phyloP scores from a whole-genome alignment of 2,113 vertebrate genomes.

The Aegithalos caudatus region DNA sequence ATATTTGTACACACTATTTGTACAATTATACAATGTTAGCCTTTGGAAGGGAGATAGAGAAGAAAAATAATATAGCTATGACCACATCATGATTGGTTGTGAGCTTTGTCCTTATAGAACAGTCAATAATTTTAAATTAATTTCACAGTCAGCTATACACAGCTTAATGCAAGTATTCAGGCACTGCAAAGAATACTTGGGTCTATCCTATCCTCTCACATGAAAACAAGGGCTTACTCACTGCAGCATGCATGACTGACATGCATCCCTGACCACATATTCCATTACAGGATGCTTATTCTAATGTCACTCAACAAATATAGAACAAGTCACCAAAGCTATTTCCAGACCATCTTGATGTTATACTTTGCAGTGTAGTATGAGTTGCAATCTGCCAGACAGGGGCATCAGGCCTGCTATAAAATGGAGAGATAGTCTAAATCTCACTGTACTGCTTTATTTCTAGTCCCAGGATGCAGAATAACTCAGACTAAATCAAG shows the following conservation, averaged over 20 bases:
- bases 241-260: background rate
- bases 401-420: background rate
- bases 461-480: background rate
- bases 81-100: background rate
- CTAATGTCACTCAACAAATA: background rate
- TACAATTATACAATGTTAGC: background rate
- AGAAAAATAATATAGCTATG: background rate
- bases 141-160: background rate
- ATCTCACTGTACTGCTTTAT: background rate
- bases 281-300: background rate
- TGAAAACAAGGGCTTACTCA: background rate
- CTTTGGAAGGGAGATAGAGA: background rate
- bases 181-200: background rate
- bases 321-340: background rate
- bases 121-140: background rate
- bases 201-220: background rate
- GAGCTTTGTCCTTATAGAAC: background rate
- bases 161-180: background rate
- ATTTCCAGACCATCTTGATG: rapidly evolving
- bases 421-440: background rate
- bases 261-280: background rate
- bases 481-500: background rate
- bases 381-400: background rate
- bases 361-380: background rate
- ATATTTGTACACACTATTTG: background rate